Percentiles rank a stretch among this genome's conserved stretches.
These are phyloP conservation scores for Therioaphis trifolii DNA, from an alignment of 2,888 invertebrate species.

Conservation along the genomic window DNA sequence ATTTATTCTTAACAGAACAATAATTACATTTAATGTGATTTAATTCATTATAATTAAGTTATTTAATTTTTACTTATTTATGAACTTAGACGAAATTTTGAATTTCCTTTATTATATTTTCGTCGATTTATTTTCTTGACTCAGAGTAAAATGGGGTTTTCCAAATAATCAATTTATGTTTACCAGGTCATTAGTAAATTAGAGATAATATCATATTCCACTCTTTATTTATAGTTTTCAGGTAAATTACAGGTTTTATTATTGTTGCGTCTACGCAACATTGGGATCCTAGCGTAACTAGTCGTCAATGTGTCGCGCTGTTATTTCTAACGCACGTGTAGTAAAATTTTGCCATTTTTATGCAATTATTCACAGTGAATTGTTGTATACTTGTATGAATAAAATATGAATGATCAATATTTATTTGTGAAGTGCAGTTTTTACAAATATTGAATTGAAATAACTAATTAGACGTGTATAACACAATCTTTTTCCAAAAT, in stretches of 20 bases:
- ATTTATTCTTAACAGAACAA: no score
- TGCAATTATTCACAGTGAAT: constrained; percentile 19
- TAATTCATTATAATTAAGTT: no score
- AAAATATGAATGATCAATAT: not conserved
- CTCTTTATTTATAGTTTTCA: constrained; percentile 28
- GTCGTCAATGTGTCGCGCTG: no score
- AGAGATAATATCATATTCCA: constrained; percentile 27
- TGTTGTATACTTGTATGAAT: not conserved
- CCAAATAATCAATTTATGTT: constrained; percentile 32
- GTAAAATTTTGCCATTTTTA: no score
- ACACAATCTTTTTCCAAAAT: constrained; percentile 22
- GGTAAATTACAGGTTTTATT: not conserved
- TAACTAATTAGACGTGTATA: constrained; percentile 6
- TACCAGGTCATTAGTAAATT: constrained; percentile 28
- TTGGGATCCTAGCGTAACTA: not conserved
- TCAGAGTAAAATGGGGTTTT: not conserved
- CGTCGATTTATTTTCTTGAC: no score
- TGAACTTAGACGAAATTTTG: no score
- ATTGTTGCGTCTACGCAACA: constrained; percentile 41
- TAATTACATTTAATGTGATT: no score
- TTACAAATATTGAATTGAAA: constrained; percentile 26
- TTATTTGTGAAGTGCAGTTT: constrained; percentile 24
- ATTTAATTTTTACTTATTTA: no score
- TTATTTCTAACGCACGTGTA: no score
- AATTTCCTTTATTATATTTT: no score